Base-by-base conservation (phyloP, 1,140 invertebrate genomes). In the Leptoteleia sp. region DNA sequence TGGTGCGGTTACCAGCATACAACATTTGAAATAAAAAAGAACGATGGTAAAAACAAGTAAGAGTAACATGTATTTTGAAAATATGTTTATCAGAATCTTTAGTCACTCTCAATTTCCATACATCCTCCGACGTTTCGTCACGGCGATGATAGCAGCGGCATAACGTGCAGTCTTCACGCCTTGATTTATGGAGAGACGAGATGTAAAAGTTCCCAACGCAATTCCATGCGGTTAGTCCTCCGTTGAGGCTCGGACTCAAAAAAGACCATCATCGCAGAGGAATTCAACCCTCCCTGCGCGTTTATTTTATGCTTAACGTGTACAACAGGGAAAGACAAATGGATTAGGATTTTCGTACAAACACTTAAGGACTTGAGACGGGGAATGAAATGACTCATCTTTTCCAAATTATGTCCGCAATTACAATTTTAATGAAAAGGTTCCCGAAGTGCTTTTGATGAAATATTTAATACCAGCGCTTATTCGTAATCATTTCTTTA, bases 211-310 rank as follows among this genome's bases (percentile, higher is more conserved):
- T 55, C 75, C 76, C 80, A 81, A 84, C 79, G 72, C 79, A 84
- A 81, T 78, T 84, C 83, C 84, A 85, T 84, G 84, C 83, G 64
- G 81, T 85, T 84, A 85, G 81, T 84, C 80, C 65, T 85, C 71
- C 62, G 65, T 77, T 75, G 73, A 79, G 76, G 77, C 71, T 64
- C 65, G 64, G 59, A 72, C 59, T 82, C 59, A 59, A 81, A 61
- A 73, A 81, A 55, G 68, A 78, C 27, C 67, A 75, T 76, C 47
- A 67, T 73, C 61, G 75, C 71, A 61, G 72, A 73, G 64, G 35
- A 81, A 76, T 48, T 78, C 38, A 52, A 68, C 55, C 61, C 72
- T 67, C 62, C 77, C 73, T 81, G 76, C 78, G 52, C 42, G 50
- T 72, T 48, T 67, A 42, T 50, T 38, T 70, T 47, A 73, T 76